Conservation (phyloP, 2,888 invertebrate genomes). For the Hyposoter didymator region DNA sequence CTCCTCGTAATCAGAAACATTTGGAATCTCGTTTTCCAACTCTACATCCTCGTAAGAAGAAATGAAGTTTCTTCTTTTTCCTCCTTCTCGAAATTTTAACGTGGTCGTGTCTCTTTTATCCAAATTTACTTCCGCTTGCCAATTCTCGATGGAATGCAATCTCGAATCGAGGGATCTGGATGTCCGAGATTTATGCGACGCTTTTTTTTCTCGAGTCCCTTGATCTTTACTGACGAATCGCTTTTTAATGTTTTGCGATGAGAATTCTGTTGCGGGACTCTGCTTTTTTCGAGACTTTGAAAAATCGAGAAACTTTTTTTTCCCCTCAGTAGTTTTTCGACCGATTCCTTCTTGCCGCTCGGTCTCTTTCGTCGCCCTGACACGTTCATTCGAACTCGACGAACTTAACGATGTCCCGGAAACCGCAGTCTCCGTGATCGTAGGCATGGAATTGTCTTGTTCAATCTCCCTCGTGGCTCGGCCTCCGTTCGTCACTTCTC, state of each 20-base stretch:
- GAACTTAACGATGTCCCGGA: not conserved
- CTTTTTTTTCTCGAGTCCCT: conserved; percentile 4
- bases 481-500: not conserved
- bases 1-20: conserved; percentile 55
- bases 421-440: conserved; percentile 18
- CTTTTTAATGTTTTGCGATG: not conserved
- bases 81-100: not conserved
- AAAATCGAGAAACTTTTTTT: conserved; percentile 47
- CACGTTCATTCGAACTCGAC: not conserved
- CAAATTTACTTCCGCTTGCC: conserved; percentile 54
- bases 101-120: conserved; percentile 33
- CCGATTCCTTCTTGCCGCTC: not conserved
- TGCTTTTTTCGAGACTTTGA: conserved; percentile 42
- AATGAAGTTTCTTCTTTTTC: conserved; percentile 42
- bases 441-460: not conserved
- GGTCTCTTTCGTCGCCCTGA: not conserved
- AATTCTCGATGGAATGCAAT: conserved; percentile 45
- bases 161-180: conserved; percentile 32
- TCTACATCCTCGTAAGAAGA: conserved; percentile 34
- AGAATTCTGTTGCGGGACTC: not conserved
- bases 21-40: conserved; percentile 9
- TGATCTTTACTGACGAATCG: not conserved
- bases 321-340: not conserved
- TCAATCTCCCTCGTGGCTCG: not conserved
- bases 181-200: not conserved